These are phyloP conservation scores for Toxotes jaculatrix DNA, from an alignment of 2,113 vertebrate species.

Conservation along the genomic window DNA sequence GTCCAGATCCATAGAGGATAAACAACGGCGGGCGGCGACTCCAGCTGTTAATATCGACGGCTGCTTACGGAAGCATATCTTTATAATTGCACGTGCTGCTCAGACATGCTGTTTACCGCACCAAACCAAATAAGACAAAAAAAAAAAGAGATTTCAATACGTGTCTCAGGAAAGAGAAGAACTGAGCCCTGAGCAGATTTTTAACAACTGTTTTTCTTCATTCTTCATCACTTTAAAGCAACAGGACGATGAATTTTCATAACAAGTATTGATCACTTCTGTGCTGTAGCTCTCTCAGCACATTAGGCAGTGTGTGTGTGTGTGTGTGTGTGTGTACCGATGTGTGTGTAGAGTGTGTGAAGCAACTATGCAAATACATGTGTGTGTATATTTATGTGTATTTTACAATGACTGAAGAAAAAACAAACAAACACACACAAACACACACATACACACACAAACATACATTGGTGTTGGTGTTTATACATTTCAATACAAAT, in stretches of 20 bases:
- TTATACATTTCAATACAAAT: too few species aligned
- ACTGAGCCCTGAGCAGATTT: neutral
- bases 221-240: constrained; percentile 30
- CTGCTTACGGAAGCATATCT: constrained; percentile 56
- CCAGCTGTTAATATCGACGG: constrained; percentile 49
- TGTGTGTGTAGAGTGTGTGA: neutral
- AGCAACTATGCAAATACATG: neutral
- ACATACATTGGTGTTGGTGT: too few species aligned
- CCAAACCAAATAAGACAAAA: neutral
- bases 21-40: constrained; percentile 14
- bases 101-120: constrained; percentile 7
- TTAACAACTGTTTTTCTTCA: neutral
- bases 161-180: neutral
- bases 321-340: neutral
- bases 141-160: constrained; percentile 8
- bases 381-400: neutral
- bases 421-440: too few species aligned
- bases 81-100: constrained; percentile 63
- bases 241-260: constrained; percentile 44
- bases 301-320: constrained; percentile 6
- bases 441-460: too few species aligned
- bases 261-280: constrained; percentile 51
- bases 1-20: constrained; percentile 24
- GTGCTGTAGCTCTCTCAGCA: constrained; percentile 45
- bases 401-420: neutral